Base-by-base conservation (phyloP, 2,797 vertebrate genomes). In the Melanotaenia trifasciata region DNA sequence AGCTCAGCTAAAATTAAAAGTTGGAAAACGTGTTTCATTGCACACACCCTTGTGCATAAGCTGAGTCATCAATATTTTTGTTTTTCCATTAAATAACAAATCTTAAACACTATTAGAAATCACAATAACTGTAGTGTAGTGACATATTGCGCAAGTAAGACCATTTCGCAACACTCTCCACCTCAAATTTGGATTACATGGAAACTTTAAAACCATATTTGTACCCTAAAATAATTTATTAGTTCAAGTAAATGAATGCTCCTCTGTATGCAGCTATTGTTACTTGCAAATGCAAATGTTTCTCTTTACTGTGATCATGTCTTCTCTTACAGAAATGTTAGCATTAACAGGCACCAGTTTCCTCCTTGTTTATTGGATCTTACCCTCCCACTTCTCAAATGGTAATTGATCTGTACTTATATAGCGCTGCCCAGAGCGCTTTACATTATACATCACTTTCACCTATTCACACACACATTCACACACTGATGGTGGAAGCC, bases 231-330 rank as follows among this genome's bases (percentile, higher is more conserved):
- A 57, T 11, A 4, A 47, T 70, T 68, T 72, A 50, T 38, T 56
- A 30, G 14, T 13, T 2, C 60, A 60, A 12, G 64, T 40, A 33
- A 72, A 51, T 22, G 58, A 60, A 32, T 47, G 58, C 65, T 45
- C 40, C 26, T 74, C 38, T 69, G 35, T 70, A 75, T 63, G 71
- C 64, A 84, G 64, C 67, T 65, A 22, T 64, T 33, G 36, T 70
- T 72, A 45, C 38, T 67, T 72, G 30, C 33, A 45, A 45, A 58
- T 64, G 20, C 32, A 57, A 18, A 12, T 54, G 22, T 13, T 54
- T 45, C 18, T 51, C 33, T 40, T 60, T 16, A 38, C 36, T 67
- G 18, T 58, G 4, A 22, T 43, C 12, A n/a, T 73, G 43, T n/a
- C 35, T 56, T 26, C 53, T 24, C 33, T 33, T 58, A 4, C 54